Conservation (phyloP, 2,888 invertebrate genomes). For the Sinodicranocentrus sp. region DNA sequence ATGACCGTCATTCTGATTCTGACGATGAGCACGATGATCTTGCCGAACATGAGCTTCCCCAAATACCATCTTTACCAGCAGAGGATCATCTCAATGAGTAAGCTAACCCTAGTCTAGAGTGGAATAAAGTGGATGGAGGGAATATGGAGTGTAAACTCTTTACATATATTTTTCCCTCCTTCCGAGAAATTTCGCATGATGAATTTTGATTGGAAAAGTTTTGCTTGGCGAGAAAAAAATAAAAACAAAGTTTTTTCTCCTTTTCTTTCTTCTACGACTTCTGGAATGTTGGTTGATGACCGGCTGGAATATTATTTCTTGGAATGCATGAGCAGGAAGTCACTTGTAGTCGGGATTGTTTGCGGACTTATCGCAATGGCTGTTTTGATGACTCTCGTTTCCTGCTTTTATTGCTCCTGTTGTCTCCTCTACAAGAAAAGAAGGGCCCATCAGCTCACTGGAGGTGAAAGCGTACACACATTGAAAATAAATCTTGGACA, state of each 20-base stretch:
- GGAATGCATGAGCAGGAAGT: slow-evolving; percentile 27
- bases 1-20: neutral
- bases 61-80: neutral
- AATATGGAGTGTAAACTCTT: neutral
- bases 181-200: neutral
- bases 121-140: neutral
- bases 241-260: neutral
- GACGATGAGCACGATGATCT: slow-evolving; percentile 30
- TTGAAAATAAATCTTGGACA: neutral
- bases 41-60: neutral
- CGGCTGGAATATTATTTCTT: too few species aligned
- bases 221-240: neutral
- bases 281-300: neutral
- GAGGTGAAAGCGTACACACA: slow-evolving; percentile 35
- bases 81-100: slow-evolving; percentile 6
- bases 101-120: neutral
- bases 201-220: neutral
- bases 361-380: slow-evolving; percentile 77
- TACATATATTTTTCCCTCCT: neutral
- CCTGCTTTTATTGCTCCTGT: slow-evolving; percentile 78
- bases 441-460: slow-evolving; percentile 33
- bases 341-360: slow-evolving; percentile 77
- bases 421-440: slow-evolving; percentile 78
- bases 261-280: neutral
- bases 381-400: slow-evolving; percentile 77